Conservation (phyloP, 1,140 invertebrate species). For the Drosophila simulans region DNA sequence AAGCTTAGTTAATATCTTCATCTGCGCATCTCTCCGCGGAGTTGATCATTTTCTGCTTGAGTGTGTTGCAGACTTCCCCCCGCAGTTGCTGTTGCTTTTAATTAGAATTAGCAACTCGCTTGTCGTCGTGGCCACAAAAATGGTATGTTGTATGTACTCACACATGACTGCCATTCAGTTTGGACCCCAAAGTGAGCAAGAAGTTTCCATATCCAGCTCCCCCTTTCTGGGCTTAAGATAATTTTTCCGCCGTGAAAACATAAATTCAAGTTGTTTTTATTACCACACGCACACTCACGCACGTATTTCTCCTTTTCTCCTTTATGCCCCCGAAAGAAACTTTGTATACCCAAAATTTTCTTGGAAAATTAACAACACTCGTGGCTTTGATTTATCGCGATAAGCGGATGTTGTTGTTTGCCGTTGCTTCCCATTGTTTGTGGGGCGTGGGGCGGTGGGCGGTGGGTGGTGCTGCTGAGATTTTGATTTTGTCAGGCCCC, state of each 20-base stretch:
- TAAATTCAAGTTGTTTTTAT: constrained; percentile 79
- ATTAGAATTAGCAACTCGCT: constrained; percentile 76
- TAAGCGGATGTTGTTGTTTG: constrained; percentile 70
- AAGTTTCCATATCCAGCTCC: constrained; percentile 1
- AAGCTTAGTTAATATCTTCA: constrained; percentile 58
- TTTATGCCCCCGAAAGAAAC: constrained; percentile 1
- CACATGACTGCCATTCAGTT: constrained; percentile 22
- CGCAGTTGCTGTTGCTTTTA: constrained; percentile 45
- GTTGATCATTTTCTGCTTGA: constrained; percentile 79
- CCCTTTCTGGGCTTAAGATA: constrained; percentile 39
- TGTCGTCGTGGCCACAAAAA: constrained; percentile 35
- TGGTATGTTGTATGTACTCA: constrained; percentile 47
- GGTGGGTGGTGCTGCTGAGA: background rate
- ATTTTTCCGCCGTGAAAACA: constrained; percentile 76
- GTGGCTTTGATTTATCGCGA: constrained; percentile 80
- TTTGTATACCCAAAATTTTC: constrained; percentile 52
- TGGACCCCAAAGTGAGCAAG: constrained; percentile 3
- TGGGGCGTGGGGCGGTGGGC: background rate
- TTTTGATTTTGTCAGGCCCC: constrained; percentile 9
- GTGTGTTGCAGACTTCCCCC: constrained; percentile 30
- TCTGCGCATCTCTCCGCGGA: constrained; percentile 47
- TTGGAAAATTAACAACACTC: constrained; percentile 81
- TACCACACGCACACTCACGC: constrained; percentile 27
- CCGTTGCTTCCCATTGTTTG: constrained; percentile 26
- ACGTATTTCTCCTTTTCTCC: constrained; percentile 45